Base-by-base conservation (phyloP, 1,140 invertebrate species). In the Drosophila repletoides region DNA sequence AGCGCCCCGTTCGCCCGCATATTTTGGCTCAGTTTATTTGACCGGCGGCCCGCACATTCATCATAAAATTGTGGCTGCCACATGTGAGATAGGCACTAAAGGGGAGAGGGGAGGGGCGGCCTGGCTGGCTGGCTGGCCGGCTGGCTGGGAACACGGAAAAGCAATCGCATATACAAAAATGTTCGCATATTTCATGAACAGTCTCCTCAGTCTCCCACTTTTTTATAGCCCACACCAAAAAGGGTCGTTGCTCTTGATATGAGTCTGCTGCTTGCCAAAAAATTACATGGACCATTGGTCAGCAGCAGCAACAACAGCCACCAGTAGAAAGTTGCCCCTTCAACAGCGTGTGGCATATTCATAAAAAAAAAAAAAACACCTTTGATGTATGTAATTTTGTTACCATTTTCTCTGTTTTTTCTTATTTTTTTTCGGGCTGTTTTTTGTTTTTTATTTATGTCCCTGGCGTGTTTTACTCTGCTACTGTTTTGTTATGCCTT, bases 381-480 rank as follows among this genome's bases (percentile, higher is more conserved):
- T 84, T 84, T 86, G 80, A 84, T 84, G 80, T 86, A 86, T 84
- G 79, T 75, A 84, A 84, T 84, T 84, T 80, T 79, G 80, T 84
- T 86, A 80, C 80, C 75, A 48, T 84, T 84, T 75, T 83, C 69
- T 48, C 14, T 41, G 33, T 60, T 60, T 69, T 52, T 34, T 38
- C 33, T 56, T 70, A 40, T 65, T 53, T 56, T 60, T 36, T 34
- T 46, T 41, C 19, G 29, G 22, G 26, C 36, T 29, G 29, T 51
- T 48, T 63, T 63, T 60, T 65, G 43, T 49, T 65, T n/a, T n/a
- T n/a, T n/a, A n/a, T n/a, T n/a, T n/a, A n/a, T n/a, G n/a, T n/a
- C n/a, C n/a, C n/a, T n/a, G n/a, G n/a, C n/a, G n/a, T n/a, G n/a
- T n/a, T n/a, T n/a, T n/a, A n/a, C n/a, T n/a, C n/a, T n/a, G n/a